A percentile compares a stretch with the other conserved stretches of the same genome.
phyloP scores from a whole-genome alignment of 2,113 vertebrate species.

The Loxodonta africana region DNA sequence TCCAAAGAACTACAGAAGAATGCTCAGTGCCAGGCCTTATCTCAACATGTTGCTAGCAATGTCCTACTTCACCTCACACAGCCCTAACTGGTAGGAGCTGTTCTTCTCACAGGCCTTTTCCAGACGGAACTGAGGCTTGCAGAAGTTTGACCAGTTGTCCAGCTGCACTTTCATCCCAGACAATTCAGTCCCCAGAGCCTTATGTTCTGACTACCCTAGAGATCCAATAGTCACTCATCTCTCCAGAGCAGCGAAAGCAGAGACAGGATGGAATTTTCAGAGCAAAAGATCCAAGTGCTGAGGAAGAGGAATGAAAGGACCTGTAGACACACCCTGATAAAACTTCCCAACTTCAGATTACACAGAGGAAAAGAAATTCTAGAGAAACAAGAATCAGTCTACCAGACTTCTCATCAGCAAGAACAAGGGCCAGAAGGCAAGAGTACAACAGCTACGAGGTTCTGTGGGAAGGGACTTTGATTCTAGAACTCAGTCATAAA shows the following conservation, averaged over 20 bases:
- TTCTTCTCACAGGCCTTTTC: background rate
- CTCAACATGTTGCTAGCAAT: background rate
- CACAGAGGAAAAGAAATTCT: background rate
- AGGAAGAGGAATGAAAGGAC: background rate
- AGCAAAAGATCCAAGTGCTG: background rate
- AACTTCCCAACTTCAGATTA: background rate
- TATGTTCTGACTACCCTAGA: background rate
- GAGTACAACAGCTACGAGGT: accelerated
- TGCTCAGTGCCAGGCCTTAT: background rate
- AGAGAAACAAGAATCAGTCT: background rate
- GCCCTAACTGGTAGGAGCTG: background rate
- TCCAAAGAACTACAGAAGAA: background rate
- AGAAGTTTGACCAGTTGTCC: background rate
- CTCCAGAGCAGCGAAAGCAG: background rate
- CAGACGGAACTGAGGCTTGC: background rate
- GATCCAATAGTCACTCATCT: background rate
- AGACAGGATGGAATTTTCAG: background rate
- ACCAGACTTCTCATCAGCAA: background rate
- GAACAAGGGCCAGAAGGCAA: background rate
- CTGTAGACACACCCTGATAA: background rate
- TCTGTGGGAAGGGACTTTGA: background rate
- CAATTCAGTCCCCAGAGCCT: background rate
- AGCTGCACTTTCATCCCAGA: background rate
- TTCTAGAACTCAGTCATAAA: background rate
- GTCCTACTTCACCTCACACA: background rate